phyloP scores from a whole-genome alignment of 2,888 invertebrate species.

The Lamellibrachia satsuma region DNA sequence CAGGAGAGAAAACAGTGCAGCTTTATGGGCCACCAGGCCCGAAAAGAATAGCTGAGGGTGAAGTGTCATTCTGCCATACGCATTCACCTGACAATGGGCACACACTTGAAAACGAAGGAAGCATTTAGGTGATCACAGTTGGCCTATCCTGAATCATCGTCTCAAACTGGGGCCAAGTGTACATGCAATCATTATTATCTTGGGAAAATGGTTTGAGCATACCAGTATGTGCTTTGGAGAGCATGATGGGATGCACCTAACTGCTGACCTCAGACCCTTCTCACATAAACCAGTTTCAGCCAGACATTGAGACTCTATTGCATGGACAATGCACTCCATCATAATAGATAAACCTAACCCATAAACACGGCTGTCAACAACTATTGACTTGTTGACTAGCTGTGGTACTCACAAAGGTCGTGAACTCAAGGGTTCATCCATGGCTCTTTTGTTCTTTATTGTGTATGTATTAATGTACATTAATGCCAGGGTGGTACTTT shows the following conservation, averaged over 20 bases:
- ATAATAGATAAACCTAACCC: background rate
- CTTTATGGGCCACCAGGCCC: background rate
- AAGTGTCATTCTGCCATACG: background rate
- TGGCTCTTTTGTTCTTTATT: background rate
- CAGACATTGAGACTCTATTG: background rate
- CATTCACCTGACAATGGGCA: too few relatives aligned
- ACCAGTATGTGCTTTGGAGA: too few relatives aligned
- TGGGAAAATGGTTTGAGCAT: too few relatives aligned
- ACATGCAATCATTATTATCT: too few relatives aligned
- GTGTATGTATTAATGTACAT: background rate
- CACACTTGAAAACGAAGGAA: too few relatives aligned
- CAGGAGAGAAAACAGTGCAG: background rate
- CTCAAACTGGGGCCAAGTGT: too few relatives aligned
- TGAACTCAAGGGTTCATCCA: background rate
- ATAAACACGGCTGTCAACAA: background rate
- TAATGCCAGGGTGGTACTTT: background rate
- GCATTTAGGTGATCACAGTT: too few relatives aligned
- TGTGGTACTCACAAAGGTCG: background rate
- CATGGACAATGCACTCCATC: background rate
- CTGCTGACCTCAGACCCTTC: background rate
- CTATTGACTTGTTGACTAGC: background rate
- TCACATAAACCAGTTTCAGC: background rate
- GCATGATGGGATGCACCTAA: background rate
- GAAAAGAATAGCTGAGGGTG: background rate
- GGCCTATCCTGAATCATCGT: too few relatives aligned